Base-by-base conservation (phyloP, 1,140 invertebrate genomes). In the Conus betulinus region DNA sequence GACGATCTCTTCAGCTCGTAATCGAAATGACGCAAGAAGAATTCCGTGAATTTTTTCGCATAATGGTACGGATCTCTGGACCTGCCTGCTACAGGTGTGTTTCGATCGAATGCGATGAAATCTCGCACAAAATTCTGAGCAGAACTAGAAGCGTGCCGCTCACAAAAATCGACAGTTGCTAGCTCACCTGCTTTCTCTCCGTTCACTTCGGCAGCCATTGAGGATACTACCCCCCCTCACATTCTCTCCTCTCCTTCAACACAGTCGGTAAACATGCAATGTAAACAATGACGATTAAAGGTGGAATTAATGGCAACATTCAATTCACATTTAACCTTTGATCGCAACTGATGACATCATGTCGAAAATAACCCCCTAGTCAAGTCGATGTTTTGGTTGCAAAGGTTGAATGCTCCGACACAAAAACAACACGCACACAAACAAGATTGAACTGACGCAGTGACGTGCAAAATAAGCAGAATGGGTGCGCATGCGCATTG, bases 41-140 rank as follows among this genome's bases (percentile, higher is more conserved):
- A 97, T 90, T 98, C 98, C 0, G 98, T 95, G 95, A 98, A 98
- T 94, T 97, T 98, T 89, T 97, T 96, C 78, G 97, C 95, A 93
- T 98, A 97, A 90, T 98, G 97, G 89, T 90, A 89, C 0, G 93
- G 93, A 87, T 94, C 93, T 27, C 88, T 85, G 7, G 93, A 91
- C 97, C 95, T 82, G 96, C 96, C 71, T 96, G 96, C 91, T 78
- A 96, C 96, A 85, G 97, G 97, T 51, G 96, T 96, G 85, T 97
- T 94, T 92, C 97, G 97, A 78, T 97, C 96, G 91, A 97, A 98
- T 84, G 97, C 96, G 90, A 97, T 96, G 94, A 98, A 98, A 90
- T 97, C 97, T 94, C 97, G 97, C 90, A 97, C 97, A 95, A 98
- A 98, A 94, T 98, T 97, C 88, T 97, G 97, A 60, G 98, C 98